Evolutionary conservation across 2,113 vertebrate genomes (phyloP), one percentile per base, ranked within the genome.

Genomic region (Anguilla japonica): DNA sequence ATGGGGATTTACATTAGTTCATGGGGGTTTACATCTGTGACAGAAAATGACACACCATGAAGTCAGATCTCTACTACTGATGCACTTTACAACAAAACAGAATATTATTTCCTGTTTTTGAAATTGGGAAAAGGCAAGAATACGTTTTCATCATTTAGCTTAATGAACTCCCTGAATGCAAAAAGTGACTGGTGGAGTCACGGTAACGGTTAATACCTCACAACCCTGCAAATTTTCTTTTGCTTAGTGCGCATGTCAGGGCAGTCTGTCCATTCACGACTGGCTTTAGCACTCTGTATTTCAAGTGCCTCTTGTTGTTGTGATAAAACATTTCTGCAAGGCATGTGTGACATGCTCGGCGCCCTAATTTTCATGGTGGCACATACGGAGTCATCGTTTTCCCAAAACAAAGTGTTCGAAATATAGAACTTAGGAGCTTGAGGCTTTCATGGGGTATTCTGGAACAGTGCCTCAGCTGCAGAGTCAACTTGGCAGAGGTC

Each of bases 311-410:
- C 53, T 26, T 60, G 82, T 57, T 56, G 53, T 34, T 60, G 53
- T 60, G 56, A 16, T 83, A 40, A 60, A 34, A 39, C 13, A 53
- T 57, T 57, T 39, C 82, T 83, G 82, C n/a, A 60, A 60, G 53
- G 82, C 53, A n/a, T 14, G 16, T 43, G 46, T 60, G 34, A 0
- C 26, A n/a, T 50, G 57, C 43, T 50, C 41, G 63, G 26, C 82
- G 56, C 41, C 75, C 50, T 84, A 34, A 29, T 60, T 81, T 67
- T 39, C 9, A 60, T 18, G 26, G 34, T 43, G 41, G 26, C 29
- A 56, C 53, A 46, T 85, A 22, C 83, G 67, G 79, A 43, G 41
- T 75, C 22, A 34, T 29, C 41, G n/a, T 41, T 85, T 63, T 80
- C 40, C 50, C 50, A 18, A 6, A 85, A 56, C 81, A 67, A 71